Percentiles rank a stretch among this genome's conserved stretches.
phyloP scores from a whole-genome alignment of 1,140 invertebrate genomes.

The Lamellibrachia luymesi region DNA sequence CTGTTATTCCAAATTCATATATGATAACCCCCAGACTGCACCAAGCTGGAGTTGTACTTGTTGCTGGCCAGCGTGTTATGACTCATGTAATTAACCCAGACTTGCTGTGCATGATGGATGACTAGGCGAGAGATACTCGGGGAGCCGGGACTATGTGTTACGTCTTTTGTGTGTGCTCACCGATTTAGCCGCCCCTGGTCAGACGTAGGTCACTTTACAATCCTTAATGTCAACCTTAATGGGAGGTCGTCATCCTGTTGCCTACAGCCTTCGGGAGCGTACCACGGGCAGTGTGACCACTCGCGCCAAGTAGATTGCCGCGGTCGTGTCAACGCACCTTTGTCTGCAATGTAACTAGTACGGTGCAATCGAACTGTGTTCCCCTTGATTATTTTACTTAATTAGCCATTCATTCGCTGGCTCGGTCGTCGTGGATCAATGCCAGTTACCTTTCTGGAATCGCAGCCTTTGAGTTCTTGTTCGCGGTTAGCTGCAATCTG shows the following conservation, averaged over 20 bases:
- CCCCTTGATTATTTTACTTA: neutral
- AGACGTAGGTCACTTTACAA: neutral
- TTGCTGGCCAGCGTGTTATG: neutral
- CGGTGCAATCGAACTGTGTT: neutral
- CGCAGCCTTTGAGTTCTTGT: neutral
- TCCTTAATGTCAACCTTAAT: neutral
- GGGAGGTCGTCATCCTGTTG: neutral
- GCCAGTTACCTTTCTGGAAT: neutral
- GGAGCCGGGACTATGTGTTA: neutral
- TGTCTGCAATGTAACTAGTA: neutral
- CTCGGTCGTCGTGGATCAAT: neutral
- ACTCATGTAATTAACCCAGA: neutral
- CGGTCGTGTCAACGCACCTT: neutral
- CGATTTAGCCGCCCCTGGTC: neutral
- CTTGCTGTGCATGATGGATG: neutral
- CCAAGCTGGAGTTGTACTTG: neutral
- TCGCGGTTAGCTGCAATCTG: neutral
- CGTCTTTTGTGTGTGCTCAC: neutral
- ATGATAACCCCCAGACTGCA: neutral
- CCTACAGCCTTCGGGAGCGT: neutral
- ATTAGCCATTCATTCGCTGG: neutral
- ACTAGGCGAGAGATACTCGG: neutral
- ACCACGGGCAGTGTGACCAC: neutral
- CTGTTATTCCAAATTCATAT: too few species aligned
- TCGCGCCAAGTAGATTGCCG: neutral